Conservation (phyloP, 2,888 invertebrate genomes). For the Pyrochroa serraticornis region DNA sequence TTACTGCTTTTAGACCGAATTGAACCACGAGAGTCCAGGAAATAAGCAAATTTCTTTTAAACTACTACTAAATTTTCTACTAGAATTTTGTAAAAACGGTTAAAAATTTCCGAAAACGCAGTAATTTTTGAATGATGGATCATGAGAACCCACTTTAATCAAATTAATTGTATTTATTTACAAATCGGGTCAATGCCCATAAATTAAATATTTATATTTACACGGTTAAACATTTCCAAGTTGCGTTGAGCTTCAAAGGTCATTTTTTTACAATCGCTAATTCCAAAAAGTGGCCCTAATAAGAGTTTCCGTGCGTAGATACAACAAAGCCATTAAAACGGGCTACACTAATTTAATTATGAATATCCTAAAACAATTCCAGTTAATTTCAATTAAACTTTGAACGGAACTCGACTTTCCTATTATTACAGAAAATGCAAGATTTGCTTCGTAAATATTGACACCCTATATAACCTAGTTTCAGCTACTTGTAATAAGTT, state of each 20-base stretch:
- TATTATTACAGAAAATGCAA: constrained; percentile 14
- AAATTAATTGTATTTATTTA: constrained; percentile 5
- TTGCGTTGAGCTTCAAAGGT: constrained; percentile 4
- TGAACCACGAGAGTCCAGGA: too few relatives aligned
- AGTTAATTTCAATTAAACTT: constrained; percentile 1
- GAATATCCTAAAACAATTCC: too few relatives aligned
- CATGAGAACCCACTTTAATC: too few relatives aligned
- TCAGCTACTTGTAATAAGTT: constrained; percentile 8
- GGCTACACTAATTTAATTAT: too few relatives aligned
- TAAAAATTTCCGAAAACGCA: too few relatives aligned
- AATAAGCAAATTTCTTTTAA: too few relatives aligned
- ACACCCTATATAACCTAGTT: constrained; percentile 14
- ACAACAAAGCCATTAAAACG: too few relatives aligned
- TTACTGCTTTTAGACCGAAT: too few relatives aligned
- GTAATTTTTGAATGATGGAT: too few relatives aligned
- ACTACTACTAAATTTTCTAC: too few relatives aligned
- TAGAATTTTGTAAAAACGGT: too few relatives aligned
- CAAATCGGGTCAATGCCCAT: constrained; percentile 21
- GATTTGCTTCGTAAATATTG: constrained; percentile 17
- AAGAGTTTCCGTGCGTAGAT: background rate
- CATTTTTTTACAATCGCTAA: constrained; percentile 9
- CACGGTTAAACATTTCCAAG: constrained; percentile 14
- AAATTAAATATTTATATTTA: constrained; percentile 17
- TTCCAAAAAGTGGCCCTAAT: constrained; percentile 7
- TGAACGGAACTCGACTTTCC: background rate